Conservation (phyloP, 2,797 vertebrate genomes). For the Alauda arvensis region DNA sequence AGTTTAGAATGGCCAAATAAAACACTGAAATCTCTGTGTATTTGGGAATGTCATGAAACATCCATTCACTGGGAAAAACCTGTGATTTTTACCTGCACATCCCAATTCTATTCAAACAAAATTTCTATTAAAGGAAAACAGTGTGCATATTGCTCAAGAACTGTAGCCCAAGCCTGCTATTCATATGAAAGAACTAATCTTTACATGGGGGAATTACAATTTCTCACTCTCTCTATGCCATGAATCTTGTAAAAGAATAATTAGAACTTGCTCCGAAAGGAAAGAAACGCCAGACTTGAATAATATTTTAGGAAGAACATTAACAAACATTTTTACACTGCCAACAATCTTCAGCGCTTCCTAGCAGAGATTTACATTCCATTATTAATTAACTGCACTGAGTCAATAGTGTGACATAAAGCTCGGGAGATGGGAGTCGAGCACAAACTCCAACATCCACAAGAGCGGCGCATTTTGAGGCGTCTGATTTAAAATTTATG, state of each 20-base stretch:
- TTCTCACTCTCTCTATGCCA: constrained; percentile 2
- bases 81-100: background rate
- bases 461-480: background rate
- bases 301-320: constrained; percentile 30
- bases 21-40: background rate
- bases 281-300: constrained; percentile 6
- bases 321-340: constrained; percentile 47
- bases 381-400: constrained; percentile 45
- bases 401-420: constrained; percentile 32
- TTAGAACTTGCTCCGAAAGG: constrained; percentile 46
- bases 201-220: constrained; percentile 46
- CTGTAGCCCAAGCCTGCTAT: constrained; percentile 10
- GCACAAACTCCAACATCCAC: background rate
- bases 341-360: background rate
- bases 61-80: background rate
- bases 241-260: constrained; percentile 51
- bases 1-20: constrained; percentile 10
- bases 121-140: background rate
- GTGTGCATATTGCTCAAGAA: constrained; percentile 6
- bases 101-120: background rate
- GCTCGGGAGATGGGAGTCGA: constrained; percentile 9
- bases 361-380: constrained; percentile 35
- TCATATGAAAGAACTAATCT: constrained; percentile 31
- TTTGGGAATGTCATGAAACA: background rate
- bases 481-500: constrained; percentile 17